A percentile compares a stretch with the other conserved stretches of the same genome.
Evolutionary conservation across 2,888 invertebrate genomes (phyloP).

Genomic region (Hydriomena furcata): DNA sequence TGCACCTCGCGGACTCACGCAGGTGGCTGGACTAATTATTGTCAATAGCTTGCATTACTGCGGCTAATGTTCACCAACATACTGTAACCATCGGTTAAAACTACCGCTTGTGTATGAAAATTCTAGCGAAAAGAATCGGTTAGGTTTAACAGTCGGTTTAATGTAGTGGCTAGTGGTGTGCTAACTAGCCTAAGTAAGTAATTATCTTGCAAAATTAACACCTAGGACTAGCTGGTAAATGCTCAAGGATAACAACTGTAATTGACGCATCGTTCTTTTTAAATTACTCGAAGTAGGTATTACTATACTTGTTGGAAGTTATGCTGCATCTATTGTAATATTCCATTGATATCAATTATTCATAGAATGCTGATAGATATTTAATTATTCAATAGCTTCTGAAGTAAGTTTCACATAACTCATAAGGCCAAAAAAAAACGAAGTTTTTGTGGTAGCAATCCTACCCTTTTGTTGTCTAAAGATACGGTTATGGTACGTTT

Average conservation of each 20-base stretch:
- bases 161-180: background rate
- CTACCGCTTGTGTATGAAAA: background rate
- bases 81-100: background rate
- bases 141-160: background rate
- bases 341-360: too few species aligned
- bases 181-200: conserved; percentile 5
- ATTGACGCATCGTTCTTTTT: too few species aligned
- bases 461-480: too few species aligned
- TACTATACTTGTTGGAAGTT: background rate
- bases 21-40: conserved; percentile 10
- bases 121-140: background rate
- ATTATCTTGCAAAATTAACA: conserved; percentile 23
- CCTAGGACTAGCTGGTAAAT: conserved; percentile 13
- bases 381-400: too few species aligned
- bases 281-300: conserved; percentile 1
- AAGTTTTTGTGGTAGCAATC: too few species aligned
- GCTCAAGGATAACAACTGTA: conserved; percentile 20
- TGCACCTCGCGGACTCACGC: conserved; percentile 6
- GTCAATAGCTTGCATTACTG: conserved; percentile 16
- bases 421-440: too few species aligned
- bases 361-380: too few species aligned
- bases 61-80: background rate
- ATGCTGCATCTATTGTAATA: background rate
- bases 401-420: too few species aligned
- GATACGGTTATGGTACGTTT: too few species aligned